A percentile compares a stretch with the other conserved stretches of the same genome.
phyloP scores from a whole-genome alignment of 2,888 invertebrate species.

The Bembecia ichneumoniformis region DNA sequence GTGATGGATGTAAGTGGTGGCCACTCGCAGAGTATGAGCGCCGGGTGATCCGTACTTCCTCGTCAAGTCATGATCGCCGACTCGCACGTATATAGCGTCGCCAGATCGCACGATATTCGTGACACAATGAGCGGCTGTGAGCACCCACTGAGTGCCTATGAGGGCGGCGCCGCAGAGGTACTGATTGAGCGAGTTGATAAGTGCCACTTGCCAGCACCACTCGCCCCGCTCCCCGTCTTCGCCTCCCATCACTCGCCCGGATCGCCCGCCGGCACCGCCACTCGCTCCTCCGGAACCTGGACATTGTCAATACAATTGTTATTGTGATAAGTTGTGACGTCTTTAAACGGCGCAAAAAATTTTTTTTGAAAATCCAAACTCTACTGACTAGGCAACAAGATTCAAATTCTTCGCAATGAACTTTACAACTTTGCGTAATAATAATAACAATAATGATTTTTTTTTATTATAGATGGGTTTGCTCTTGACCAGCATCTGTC shows the following conservation, averaged over 20 bases:
- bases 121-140: slow-evolving; percentile 94
- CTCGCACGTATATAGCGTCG: slow-evolving; percentile 93
- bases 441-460: background rate
- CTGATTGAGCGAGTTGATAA: slow-evolving; percentile 93
- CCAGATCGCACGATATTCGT: slow-evolving; percentile 95
- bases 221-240: slow-evolving; percentile 92
- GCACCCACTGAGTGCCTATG: slow-evolving; percentile 94
- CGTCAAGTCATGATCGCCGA: slow-evolving; percentile 93
- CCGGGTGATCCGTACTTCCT: slow-evolving; percentile 92
- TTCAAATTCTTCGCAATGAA: too few species aligned
- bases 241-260: slow-evolving; percentile 85
- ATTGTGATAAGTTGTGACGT: too few species aligned
- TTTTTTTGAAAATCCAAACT: too few species aligned
- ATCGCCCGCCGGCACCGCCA: slow-evolving; percentile 1
- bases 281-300: too few species aligned
- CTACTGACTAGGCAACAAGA: too few species aligned
- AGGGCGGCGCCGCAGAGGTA: slow-evolving; percentile 94
- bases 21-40: slow-evolving; percentile 90
- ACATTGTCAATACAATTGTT: too few species aligned
- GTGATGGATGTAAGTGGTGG: slow-evolving; percentile 95
- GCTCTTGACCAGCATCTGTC: too few species aligned
- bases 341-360: too few species aligned
- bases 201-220: slow-evolving; percentile 96
- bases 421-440: background rate
- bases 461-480: too few species aligned